Evolutionary conservation across 2,797 vertebrate species (phyloP), one percentile per base, ranked within the genome.

Genomic region (Microchirus variegatus): DNA sequence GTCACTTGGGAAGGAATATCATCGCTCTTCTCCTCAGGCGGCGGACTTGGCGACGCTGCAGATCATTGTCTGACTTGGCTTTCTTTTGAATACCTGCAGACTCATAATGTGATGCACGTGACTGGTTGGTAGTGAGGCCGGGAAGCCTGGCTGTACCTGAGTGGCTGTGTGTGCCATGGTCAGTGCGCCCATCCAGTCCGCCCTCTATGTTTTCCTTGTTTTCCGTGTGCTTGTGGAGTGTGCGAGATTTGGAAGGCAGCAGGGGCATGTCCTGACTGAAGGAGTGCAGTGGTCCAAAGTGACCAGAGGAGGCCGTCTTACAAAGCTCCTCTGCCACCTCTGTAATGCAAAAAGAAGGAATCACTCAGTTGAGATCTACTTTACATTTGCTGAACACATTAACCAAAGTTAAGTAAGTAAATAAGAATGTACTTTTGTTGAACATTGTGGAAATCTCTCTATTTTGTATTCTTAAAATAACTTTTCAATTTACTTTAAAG

Each of bases 141-240:
- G 66, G 75, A 14, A 70, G 73, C 59, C 80, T 60, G 70, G 78
- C 50, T 87, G 17, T 94, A 99, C 97, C 97, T 97, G 96, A 94
- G 84, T 95, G 95, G 69, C 94, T 86, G 80, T 95, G 85, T 79
- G 94, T 4, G 92, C 92, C 41, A 58, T 86, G 0, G 91, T 94
- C 95, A 38, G 94, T 90, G 43, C 90, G 85, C 22, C 90, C 66
- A 4, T 98, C 96, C 19, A 94, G 92, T 31, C 91, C 80, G 15
- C 94, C 96, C 87, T 99, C 98, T 16, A 96, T 94, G 78, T 98
- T 98, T 88, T 99, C 98, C 89, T 98, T 99, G 92, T 99, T 98
- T 88, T 99, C 98, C 0, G 90, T 93, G 86, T 98, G 97, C 53
- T 98, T 99, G 90, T 95, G 97, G 83, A 95, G 87, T 0, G 94